Evolutionary conservation across 2,797 vertebrate genomes (phyloP).

Genomic region (Pseudochaenichthys georgianus): DNA sequence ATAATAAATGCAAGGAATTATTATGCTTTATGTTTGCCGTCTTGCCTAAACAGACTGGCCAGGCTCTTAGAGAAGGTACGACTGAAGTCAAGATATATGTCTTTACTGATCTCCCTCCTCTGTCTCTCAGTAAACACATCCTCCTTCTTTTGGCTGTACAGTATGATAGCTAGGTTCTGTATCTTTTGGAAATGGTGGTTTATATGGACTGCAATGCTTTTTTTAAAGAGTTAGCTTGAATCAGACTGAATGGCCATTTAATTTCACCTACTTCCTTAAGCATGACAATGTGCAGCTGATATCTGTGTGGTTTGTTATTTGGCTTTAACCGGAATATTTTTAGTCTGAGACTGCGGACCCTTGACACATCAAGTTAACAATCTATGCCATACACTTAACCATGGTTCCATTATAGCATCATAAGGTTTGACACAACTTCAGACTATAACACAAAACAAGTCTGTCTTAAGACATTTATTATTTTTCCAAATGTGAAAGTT

Average conservation of each 20-base stretch:
- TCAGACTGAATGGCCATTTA: background rate
- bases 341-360: too few relatives aligned
- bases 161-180: background rate
- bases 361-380: too few relatives aligned
- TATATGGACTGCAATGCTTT: background rate
- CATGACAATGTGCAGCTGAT: background rate
- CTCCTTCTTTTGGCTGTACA: background rate
- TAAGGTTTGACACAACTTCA: too few relatives aligned
- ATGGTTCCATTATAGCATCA: too few relatives aligned
- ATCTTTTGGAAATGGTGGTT: background rate
- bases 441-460: too few relatives aligned
- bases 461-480: too few relatives aligned
- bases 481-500: too few relatives aligned
- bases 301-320: background rate
- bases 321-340: too few relatives aligned
- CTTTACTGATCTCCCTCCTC: constrained; percentile 2
- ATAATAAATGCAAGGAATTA: too few relatives aligned
- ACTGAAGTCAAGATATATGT: constrained; percentile 19
- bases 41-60: constrained; percentile 30
- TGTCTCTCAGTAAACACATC: constrained; percentile 6
- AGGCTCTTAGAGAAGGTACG: constrained; percentile 51
- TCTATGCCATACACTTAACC: too few relatives aligned
- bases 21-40: constrained; percentile 36
- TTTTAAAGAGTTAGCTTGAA: background rate
- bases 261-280: background rate